These are phyloP conservation scores for Lucilia sericata DNA, from an alignment of 1,140 invertebrate genomes.

Conservation along the genomic window DNA sequence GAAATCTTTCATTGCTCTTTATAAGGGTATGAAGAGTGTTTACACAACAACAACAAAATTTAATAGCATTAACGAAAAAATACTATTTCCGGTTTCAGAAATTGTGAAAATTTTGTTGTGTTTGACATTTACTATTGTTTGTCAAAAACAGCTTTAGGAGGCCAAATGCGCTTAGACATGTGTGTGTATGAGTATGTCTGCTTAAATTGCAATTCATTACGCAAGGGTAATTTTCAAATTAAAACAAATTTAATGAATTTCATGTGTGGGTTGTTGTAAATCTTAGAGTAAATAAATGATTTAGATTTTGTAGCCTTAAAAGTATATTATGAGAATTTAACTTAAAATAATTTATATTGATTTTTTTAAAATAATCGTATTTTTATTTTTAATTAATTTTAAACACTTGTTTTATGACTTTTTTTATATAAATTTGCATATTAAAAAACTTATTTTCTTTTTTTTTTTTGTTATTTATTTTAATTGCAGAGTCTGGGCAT, in stretches of 20 bases:
- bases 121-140: constrained; percentile 2
- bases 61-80: neutral
- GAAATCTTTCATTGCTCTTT: neutral
- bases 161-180: neutral
- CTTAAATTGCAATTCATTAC: neutral
- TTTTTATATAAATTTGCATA: too few relatives aligned
- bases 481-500: constrained; percentile 85
- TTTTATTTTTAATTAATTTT: too few relatives aligned
- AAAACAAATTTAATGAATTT: constrained; percentile 1
- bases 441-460: too few relatives aligned
- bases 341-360: too few relatives aligned
- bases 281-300: neutral
- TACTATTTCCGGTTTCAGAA: neutral
- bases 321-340: too few relatives aligned
- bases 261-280: constrained; percentile 1
- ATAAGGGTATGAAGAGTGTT: neutral
- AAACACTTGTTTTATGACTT: too few relatives aligned
- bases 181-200: neutral
- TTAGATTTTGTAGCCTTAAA: neutral
- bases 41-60: neutral
- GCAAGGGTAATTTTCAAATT: constrained; percentile 27
- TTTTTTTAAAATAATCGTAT: too few relatives aligned
- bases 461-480: constrained; percentile 36
- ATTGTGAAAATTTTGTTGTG: neutral
- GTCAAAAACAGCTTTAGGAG: neutral